phyloP scores from a whole-genome alignment of 2,888 invertebrate genomes.

The Hemicrepidius hirtus region DNA sequence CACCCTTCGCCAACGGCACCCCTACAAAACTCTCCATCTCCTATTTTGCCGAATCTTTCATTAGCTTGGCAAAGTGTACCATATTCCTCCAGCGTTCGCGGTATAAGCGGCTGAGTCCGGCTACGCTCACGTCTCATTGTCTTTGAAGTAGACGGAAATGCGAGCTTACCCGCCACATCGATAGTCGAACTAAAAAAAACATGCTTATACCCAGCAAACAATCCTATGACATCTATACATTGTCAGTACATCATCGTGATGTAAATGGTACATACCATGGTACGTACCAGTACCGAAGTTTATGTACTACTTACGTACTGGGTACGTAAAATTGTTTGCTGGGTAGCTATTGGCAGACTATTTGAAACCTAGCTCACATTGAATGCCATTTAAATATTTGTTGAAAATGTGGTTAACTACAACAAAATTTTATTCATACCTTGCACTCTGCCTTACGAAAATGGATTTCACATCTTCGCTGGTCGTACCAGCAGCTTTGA shows the following conservation, averaged over 20 bases:
- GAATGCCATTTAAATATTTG: background rate
- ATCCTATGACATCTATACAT: background rate
- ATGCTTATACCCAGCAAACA: background rate
- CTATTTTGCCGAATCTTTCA: background rate
- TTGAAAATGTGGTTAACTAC: background rate
- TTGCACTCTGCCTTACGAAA: slow-evolving; percentile 11
- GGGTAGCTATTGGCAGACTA: background rate
- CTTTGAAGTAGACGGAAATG: no score
- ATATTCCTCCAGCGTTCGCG: slow-evolving; percentile 1
- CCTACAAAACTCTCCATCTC: background rate
- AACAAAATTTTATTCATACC: background rate
- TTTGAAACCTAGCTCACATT: background rate
- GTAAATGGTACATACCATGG: no score
- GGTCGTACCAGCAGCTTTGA: background rate
- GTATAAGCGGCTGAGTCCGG: no score
- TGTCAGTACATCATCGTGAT: no score
- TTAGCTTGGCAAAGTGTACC: background rate
- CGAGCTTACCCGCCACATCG: background rate
- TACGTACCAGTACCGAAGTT: no score
- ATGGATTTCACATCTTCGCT: slow-evolving; percentile 12
- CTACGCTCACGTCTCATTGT: background rate
- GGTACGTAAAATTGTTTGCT: background rate
- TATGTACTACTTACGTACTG: no score
- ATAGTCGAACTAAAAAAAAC: background rate
- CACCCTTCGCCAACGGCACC: no score